Conservation (phyloP, 2,797 vertebrate genomes). For the Sparidentex hasta region DNA sequence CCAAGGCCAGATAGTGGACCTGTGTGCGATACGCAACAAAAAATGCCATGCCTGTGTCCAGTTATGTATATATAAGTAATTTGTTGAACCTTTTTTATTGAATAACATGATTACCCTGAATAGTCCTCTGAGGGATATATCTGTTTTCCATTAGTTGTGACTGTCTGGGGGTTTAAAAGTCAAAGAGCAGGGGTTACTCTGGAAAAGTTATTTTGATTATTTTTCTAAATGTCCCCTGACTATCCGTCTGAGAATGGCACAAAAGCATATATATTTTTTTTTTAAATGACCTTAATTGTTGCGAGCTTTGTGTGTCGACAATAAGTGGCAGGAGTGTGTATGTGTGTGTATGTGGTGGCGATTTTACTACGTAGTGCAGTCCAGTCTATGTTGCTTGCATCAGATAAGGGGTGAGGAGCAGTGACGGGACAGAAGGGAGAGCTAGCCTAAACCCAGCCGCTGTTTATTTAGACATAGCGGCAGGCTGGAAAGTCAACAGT, state of each 20-base stretch:
- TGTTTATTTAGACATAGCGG: constrained; percentile 81
- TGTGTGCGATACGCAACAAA: constrained; percentile 57
- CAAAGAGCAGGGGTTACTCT: constrained; percentile 57
- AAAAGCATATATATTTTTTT: constrained; percentile 8
- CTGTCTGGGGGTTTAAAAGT: constrained; percentile 62
- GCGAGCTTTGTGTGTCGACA: constrained; percentile 21
- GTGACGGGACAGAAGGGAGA: constrained; percentile 69
- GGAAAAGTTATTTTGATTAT: constrained; percentile 18
- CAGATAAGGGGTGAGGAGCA: constrained; percentile 71
- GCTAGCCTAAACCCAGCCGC: constrained; percentile 66
- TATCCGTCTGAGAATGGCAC: constrained; percentile 30
- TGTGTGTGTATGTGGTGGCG: constrained; percentile 23
- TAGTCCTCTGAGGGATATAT: constrained; percentile 48
- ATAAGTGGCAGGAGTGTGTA: not conserved
- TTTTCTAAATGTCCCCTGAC: constrained; percentile 42
- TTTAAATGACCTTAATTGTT: constrained; percentile 33
- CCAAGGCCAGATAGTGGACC: constrained; percentile 64
- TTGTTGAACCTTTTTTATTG: constrained; percentile 50
- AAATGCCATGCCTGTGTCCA: constrained; percentile 48
- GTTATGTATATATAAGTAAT: constrained; percentile 66
- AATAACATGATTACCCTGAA: constrained; percentile 64
- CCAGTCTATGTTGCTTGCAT: constrained; percentile 56
- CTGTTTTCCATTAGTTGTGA: constrained; percentile 65
- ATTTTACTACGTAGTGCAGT: constrained; percentile 44
- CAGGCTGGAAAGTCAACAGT: constrained; percentile 77